Conservation (phyloP, 1,140 invertebrate genomes). For the Drosophila triauraria region DNA sequence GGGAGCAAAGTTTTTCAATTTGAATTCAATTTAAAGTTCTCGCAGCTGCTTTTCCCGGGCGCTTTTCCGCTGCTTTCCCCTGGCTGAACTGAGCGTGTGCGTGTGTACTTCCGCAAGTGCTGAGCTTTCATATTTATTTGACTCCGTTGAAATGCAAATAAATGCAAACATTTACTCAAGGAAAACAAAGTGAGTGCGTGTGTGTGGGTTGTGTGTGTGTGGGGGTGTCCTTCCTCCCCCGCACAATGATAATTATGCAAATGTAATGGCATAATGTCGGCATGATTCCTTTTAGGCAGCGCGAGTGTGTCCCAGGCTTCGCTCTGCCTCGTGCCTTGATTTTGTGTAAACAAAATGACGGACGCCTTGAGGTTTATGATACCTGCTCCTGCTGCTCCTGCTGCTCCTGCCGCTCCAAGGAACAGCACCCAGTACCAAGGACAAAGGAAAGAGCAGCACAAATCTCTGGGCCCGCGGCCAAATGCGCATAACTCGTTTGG, state of each 20-base stretch:
- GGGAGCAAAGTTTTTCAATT: slow-evolving; percentile 48
- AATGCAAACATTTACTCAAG: slow-evolving; percentile 58
- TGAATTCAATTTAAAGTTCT: slow-evolving; percentile 52
- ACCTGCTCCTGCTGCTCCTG: slow-evolving; percentile 47
- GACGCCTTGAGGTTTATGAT: slow-evolving; percentile 71
- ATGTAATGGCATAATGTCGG: slow-evolving; percentile 76
- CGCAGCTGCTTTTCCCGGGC: background rate
- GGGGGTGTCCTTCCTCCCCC: slow-evolving; percentile 9
- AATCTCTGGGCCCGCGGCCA: slow-evolving; percentile 68
- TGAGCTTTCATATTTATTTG: slow-evolving; percentile 56
- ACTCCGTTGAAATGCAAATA: slow-evolving; percentile 73
- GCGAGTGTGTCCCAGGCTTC: slow-evolving; percentile 49
- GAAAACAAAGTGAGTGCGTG: slow-evolving; percentile 33
- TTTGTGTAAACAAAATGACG: slow-evolving; percentile 79
- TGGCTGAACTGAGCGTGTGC: background rate
- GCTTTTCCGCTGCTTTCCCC: slow-evolving; percentile 4
- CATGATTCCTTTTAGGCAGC: slow-evolving; percentile 63
- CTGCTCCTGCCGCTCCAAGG: slow-evolving; percentile 16
- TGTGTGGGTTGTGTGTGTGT: background rate
- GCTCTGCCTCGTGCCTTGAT: slow-evolving; percentile 47
- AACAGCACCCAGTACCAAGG: background rate
- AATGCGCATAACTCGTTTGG: slow-evolving; percentile 75
- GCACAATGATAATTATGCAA: slow-evolving; percentile 78
- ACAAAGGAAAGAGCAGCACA: slow-evolving; percentile 56
- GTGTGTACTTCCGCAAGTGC: slow-evolving; percentile 14